Conservation (phyloP, 2,888 invertebrate species). For the Pheosia gnoma region DNA sequence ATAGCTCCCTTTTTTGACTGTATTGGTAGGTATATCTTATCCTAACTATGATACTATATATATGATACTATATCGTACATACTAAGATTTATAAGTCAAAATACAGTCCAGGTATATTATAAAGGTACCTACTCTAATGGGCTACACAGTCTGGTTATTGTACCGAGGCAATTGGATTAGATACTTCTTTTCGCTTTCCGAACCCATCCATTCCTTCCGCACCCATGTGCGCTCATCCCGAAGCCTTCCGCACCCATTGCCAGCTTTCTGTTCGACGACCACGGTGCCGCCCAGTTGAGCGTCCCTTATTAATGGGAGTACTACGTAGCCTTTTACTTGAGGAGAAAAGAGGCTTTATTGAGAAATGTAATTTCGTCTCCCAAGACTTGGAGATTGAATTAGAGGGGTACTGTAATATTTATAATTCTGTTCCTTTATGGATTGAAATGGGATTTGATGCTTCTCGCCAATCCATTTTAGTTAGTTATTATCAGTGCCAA, state of each 20-base stretch:
- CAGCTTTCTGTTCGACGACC: constrained; percentile 8
- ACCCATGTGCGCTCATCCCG: background rate
- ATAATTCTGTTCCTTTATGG: too few relatives aligned
- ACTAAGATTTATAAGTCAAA: background rate
- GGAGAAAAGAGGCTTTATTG: constrained; percentile 18
- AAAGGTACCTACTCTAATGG: background rate
- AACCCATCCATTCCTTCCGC: background rate
- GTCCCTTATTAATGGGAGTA: constrained; percentile 27
- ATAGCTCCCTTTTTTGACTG: too few relatives aligned
- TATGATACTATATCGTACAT: too few relatives aligned
- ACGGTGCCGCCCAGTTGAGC: constrained; percentile 30
- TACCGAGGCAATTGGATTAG: constrained; percentile 34
- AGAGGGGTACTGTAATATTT: background rate
- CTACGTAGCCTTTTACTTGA: constrained; percentile 34
- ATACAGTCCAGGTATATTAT: background rate
- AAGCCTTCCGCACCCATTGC: constrained; percentile 5
- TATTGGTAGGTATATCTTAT: too few relatives aligned
- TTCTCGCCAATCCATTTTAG: too few relatives aligned
- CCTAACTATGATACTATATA: too few relatives aligned
- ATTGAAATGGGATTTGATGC: too few relatives aligned
- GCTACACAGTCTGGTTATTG: constrained; percentile 17
- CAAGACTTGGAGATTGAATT: constrained; percentile 14
- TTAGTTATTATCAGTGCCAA: too few relatives aligned
- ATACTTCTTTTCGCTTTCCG: constrained; percentile 19
- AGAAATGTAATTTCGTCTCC: constrained; percentile 10